Evolutionary conservation across 2,888 invertebrate species (phyloP), one percentile per base, ranked within the genome.

Genomic region (Agapostemon virescens): DNA sequence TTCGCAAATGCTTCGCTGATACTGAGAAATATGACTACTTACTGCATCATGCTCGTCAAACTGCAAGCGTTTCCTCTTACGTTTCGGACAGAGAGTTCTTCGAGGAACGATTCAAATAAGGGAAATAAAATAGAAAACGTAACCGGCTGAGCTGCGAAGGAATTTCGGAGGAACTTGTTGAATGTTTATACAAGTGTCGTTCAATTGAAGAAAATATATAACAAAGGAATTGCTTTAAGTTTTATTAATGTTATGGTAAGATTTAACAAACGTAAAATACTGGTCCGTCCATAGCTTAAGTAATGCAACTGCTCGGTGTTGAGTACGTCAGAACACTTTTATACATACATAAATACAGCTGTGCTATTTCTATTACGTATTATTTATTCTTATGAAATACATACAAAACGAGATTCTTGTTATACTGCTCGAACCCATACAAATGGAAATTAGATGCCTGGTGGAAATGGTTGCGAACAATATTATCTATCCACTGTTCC

Each of bases 361-460:
- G 64, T 49, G 58, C 69, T 30, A 66, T 69, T 49, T 49, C 17
- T 66, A n/a, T n/a, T n/a, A n/a, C n/a, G 30, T 23, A 49, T 49
- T 58, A 9, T 80, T 78, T 78, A 80, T 81, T 79, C 61, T 61
- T 74, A 68, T 26, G 45, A 42, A 81, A 49, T 68, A 45, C 52
- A 49, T 81, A 74, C 74, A 74, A 81, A 79, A 79, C 4, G 38
- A 70, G 36, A 40, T 61, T 70, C 63, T n/a, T 64, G 45, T 73
- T 26, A 30, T 9, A 36, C 26, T 49, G 67, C 45, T 20, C 36
- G 61, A n/a, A 38, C 61, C 52, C 52, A 15, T 20, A 36, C 33
- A 30, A 74, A 58, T 30, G 49, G 73, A 33, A 7, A 74, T 73
- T 52, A 5, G 40, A 55, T 58, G 58, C 17, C 17, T 52, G 15